Base-by-base conservation (phyloP, 2,888 invertebrate genomes). In the Mechanitis mazaeus region DNA sequence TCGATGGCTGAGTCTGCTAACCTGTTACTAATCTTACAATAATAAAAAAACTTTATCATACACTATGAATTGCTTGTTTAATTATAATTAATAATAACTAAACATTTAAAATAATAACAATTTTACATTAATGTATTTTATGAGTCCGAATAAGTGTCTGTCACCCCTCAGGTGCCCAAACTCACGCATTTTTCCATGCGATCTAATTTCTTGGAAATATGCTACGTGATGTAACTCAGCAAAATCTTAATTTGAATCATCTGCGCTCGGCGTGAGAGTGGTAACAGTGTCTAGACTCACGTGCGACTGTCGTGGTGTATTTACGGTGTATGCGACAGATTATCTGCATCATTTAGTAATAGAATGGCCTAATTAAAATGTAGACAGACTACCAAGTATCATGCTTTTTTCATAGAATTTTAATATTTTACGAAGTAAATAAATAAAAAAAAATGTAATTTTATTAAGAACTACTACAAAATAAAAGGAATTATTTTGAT, bases 131-230 rank as follows among this genome's bases (percentile, higher is more conserved):
- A 20, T 20, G 20, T 20, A 20, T 20, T 20, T 20, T 20, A 20
- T 6, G 3, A 31, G 31, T 4, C 20, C 56, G 53, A 45, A 28
- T 31, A 42, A 54, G 53, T 63, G 42, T 59, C 33, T 31, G 31
- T 35, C n/a, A n/a, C 28, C 57, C 55, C 59, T 31, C 47, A 56
- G 31, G 33, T 58, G 20, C 54, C n/a, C 12, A 56, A 58, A 56
- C 71, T 72, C 65, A 74, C 72, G 68, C 72, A 74, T 79, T 82
- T 80, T 75, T 77, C 75, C 71, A 72, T 71, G 71, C 72, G 76
- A 78, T 80, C 76, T 80, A 81, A 81, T 81, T 85, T 84, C 85
- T 81, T 69, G 81, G 85, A 85, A 86, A 84, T 80, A 77, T 79
- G 81, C 79, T 76, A 74, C 83, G 87, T 85, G 84, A 82, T 81